Base-by-base conservation (phyloP, 2,888 invertebrate genomes). In the Baronia brevicornis region DNA sequence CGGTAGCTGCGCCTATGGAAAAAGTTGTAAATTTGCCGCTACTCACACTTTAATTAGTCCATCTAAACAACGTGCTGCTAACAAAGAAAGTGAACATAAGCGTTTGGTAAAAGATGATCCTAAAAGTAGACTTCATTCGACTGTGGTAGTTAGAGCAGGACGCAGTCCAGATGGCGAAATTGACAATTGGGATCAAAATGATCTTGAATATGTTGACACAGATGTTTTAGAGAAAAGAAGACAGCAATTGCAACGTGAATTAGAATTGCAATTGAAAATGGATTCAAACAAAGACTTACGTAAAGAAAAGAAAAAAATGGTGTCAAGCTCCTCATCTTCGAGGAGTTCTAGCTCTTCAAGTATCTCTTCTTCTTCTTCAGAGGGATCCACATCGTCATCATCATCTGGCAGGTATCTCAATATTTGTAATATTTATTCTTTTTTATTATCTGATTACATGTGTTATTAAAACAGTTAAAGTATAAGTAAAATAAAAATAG, bases 131-230 rank as follows among this genome's bases (percentile, higher is more conserved):
- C 67, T 89, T 34, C 89, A 88, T 60, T 88, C 89, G 37, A 86
- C 89, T 52, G 87, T 88, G 48, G 87, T 89, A 57, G 89, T 86
- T 53, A 72, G 84, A 44, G 67, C 79, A 32, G 84, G 80, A 43
- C 86, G 62, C 60, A 88, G 88, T 56, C 88, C 89, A 33, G 90
- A 89, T 50, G 82, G 74, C 47, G 89, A 90, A 65, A 89, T 91
- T 74, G 90, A 90, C 62, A 89, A 89, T 64, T 92, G 91, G 91
- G 90, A 91, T 67, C 91, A 91, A 67, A 90, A 89, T 60, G 90
- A 91, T 77, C 70, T 93, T 73, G 92, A 92, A 66, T 91, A 91
- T 80, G 92, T 91, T 43, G 92, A 93, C 74, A 91, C 92, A 40
- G 91, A 92, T 65, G 91, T 89, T 46, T 82, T 93, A 59, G 92